Evolutionary conservation across 2,888 invertebrate genomes (phyloP), one percentile per base, ranked within the genome.

Genomic region (Drosophila barbarae): DNA sequence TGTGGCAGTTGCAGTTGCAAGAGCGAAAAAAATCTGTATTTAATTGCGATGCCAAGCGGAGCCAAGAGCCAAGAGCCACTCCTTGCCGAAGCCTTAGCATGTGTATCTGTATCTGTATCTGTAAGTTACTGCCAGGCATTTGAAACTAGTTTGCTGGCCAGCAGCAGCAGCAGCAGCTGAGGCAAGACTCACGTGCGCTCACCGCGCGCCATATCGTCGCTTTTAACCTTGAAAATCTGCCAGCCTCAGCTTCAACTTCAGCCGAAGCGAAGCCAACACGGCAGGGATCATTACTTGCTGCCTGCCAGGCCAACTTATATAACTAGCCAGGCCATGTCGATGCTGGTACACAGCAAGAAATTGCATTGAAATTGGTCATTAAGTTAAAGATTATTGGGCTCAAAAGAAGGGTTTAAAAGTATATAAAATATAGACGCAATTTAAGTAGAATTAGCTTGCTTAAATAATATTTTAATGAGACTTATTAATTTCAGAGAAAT

Each of bases 151-250:
- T 81, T 81, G 36, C 44, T 56, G 32, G 36, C 26, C 58, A 63
- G 61, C 77, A 44, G 59, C 74, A 18, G 18, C 18, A 18, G 18
- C 41, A 61, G 65, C 73, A 61, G 32, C 39, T 57, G 81, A 57
- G 69, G 77, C 80, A 64, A 64, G 63, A 23, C 83, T 81, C 85
- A 81, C 85, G 85, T 84, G 85, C 72, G 68, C 64, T 72, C 53
- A 58, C 55, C 73, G 74, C 74, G 78, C 74, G 77, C 73, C 72
- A 65, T 69, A 65, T 69, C 77, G 71, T 71, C 68, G 71, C 69
- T 72, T 71, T 66, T 83, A 87, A 87, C 86, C 87, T 87, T 87
- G 87, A 86, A 86, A 87, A 83, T 78, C 84, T 69, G 86, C 76
- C 76, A 78, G 82, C 51, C 18, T n/a, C 69, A 74, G 49, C 56